Evolutionary conservation across 2,888 invertebrate genomes (phyloP), one percentile per base, ranked within the genome.

Genomic region (Eilema sororculum): DNA sequence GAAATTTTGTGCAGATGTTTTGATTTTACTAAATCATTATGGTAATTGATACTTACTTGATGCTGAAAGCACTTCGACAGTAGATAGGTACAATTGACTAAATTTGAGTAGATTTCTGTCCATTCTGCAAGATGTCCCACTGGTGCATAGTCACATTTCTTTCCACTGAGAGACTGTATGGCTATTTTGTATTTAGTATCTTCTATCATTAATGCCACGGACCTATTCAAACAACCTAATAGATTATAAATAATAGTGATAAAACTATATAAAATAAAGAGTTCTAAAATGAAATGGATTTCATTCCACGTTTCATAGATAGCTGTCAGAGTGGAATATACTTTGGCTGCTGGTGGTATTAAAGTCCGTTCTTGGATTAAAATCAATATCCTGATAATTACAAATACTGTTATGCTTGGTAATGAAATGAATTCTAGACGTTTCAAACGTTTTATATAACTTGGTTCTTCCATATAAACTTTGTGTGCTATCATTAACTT

Each of bases 31-130:
- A n/a, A 20, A 46, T 46, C 20, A 46, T 46, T 3, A 1, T 16
- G 12, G 25, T 8, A 64, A 37, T 57, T 59, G 9, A 8, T 46
- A 60, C 28, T 67, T 41, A 67, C 67, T 67, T 67, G 67, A n/a
- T 62, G 12, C 16, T 57, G 20, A 68, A 62, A 68, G 20, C 62
- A 68, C 6, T 56, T 33, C 20, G 33, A 67, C 8, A 78, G 22
- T 6, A 58, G 28, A 13, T 73, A 65, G 52, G 68, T 70, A 37
- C 73, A 76, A 10, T 24, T 68, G 8, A 67, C 22, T n/a, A 78
- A 63, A 41, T 3, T 59, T 60, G 63, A 59, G 28, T 78, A 78
- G 1, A n/a, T 62, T 24, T 62, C 33, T 57, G 62, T 16, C 68
- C 68, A 68, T 16, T 62, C 30, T 10, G 9, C n/a, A 60, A 60